Evolutionary conservation across 2,113 vertebrate genomes (phyloP), one percentile per base, ranked within the genome.

Genomic region (Phylloscopus trochiloides): DNA sequence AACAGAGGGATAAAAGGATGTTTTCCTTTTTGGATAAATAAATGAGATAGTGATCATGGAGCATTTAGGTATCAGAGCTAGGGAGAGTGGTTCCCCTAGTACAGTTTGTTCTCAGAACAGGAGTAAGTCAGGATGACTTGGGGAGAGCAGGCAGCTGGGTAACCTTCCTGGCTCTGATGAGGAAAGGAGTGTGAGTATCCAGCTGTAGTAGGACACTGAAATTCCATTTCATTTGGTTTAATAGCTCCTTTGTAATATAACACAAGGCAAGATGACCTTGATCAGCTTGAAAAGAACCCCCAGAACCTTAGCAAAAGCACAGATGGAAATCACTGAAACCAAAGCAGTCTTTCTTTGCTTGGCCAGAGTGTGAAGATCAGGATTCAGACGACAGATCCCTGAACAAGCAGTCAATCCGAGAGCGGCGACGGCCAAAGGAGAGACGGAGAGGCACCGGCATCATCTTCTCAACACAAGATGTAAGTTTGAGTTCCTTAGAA

Each of bases 351-450:
- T 4, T 95, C 67, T 94, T 92, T 97, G 65, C 88, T 95, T 96
- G 86, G 32, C 42, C 87, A 99, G 99, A 95, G 88, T 97, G 92
- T 59, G 98, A 97, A 94, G 97, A 98, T 90, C 98, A 98, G 59
- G 97, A 96, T 22, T 43, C 97, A 66, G 97, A 98, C 0, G 98
- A 98, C n/a, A 94, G 96, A 79, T 96, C 97, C 26, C 86, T 92
- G 21, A 85, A 68, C 54, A 97, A 93, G 29, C 97, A 97, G 32
- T 96, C 95, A 0, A 70, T 97, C 72, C 97, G 98, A 18, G 98
- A 98, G 82, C 97, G 97, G 42, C 94, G 98, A 65, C 97, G 97
- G 76, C 98, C 96, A 6, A 97, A 89, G 34, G 97, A 95, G 85
- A 92, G 97, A 40, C 86, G 96, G 70, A 97, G 98, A 88, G 97